These are phyloP conservation scores for Vireo altiloquus DNA, from an alignment of 2,113 vertebrate species.

Conservation along the genomic window DNA sequence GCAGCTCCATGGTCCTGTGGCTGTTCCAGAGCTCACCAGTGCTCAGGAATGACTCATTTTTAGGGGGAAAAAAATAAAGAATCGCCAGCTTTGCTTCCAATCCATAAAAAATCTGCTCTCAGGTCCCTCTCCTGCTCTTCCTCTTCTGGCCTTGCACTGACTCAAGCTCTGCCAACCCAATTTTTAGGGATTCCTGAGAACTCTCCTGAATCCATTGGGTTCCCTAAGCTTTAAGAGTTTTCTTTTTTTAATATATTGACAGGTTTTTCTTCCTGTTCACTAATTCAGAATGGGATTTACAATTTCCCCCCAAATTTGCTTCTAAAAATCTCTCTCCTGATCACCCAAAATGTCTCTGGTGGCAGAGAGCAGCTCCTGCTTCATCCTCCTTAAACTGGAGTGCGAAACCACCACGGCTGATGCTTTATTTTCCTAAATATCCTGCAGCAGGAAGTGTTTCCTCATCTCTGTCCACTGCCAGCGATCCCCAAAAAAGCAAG, in stretches of 20 bases:
- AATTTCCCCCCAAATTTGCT: not conserved
- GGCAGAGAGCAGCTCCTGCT: not conserved
- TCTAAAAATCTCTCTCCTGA: not conserved
- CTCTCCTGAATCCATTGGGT: not conserved
- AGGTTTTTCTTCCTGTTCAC: not conserved
- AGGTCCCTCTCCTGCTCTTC: not conserved
- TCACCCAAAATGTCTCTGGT: not conserved
- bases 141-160: not conserved
- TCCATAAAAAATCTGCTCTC: not conserved
- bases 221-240: not conserved
- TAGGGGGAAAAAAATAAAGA: rapidly evolving
- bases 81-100: not conserved
- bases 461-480: not conserved
- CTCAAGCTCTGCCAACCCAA: not conserved
- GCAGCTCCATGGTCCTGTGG: no score
- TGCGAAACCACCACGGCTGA: rapidly evolving
- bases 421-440: not conserved
- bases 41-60: not conserved
- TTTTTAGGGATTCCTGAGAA: not conserved
- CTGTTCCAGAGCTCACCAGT: no score
- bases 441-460: not conserved
- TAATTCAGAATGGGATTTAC: not conserved
- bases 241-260: not conserved
- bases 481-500: not conserved
- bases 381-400: not conserved